Evolutionary conservation across 64 coral and sea anemone genomes (phyloP).

Genomic region (Actinia tenebrosa): DNA sequence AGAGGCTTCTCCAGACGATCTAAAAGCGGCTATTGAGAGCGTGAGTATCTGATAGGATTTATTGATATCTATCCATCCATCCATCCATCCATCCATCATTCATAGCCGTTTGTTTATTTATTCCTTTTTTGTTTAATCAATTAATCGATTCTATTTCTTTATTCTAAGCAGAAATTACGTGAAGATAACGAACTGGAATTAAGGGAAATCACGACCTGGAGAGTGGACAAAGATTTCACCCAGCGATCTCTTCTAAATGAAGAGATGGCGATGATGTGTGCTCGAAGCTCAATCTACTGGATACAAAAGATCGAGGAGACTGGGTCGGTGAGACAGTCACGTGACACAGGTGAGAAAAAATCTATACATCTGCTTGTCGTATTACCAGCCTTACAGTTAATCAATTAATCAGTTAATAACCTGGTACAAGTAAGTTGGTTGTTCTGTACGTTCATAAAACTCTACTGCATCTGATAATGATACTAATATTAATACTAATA

Average conservation of each 20-base stretch:
- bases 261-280: background rate
- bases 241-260: background rate
- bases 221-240: background rate
- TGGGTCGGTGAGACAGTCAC: background rate
- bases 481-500: background rate
- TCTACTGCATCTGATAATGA: background rate
- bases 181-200: background rate
- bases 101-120: background rate
- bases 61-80: background rate
- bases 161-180: background rate
- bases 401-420: too few relatives aligned
- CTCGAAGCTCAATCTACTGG: constrained; percentile 11
- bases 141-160: background rate
- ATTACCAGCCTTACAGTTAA: too few relatives aligned
- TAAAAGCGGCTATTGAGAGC: background rate
- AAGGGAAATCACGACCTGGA: background rate
- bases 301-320: background rate
- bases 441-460: too few relatives aligned
- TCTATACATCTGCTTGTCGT: background rate
- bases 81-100: background rate
- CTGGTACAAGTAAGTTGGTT: too few relatives aligned
- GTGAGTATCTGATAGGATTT: background rate
- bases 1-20: background rate
- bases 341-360: background rate
- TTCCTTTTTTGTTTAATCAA: background rate